Conservation (phyloP, 92 coral and sea anemone genomes). For the Epizoanthus stellaris region DNA sequence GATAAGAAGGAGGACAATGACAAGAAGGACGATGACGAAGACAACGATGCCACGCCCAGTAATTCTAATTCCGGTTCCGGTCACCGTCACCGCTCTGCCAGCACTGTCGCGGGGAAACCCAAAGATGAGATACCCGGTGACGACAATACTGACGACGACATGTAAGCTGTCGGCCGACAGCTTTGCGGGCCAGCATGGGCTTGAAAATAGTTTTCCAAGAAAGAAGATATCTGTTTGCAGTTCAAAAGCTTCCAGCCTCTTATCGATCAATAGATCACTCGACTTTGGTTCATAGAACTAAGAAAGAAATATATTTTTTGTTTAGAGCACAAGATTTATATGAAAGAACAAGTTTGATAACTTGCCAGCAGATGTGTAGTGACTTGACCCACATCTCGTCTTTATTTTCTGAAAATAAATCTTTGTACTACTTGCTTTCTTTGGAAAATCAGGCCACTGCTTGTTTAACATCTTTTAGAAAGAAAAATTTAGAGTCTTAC, state of each 20-base stretch:
- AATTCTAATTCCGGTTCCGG: not conserved
- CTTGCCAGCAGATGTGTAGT: not conserved
- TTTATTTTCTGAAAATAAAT: not conserved
- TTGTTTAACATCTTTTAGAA: not conserved
- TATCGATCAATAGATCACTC: not conserved
- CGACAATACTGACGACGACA: conserved; percentile 30
- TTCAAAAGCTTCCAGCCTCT: not conserved
- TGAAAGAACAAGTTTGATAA: not conserved
- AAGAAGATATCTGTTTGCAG: not conserved
- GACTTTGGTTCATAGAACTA: not conserved
- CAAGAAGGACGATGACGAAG: conserved; percentile 17
- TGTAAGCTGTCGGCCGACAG: conserved; percentile 1
- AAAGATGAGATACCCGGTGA: conserved; percentile 33
- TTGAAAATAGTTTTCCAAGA: conserved; percentile 3
- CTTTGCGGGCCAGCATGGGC: not conserved
- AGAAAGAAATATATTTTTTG: not conserved
- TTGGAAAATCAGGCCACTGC: not conserved
- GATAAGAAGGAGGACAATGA: conserved; percentile 32
- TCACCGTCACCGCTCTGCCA: not conserved
- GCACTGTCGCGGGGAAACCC: conserved; percentile 32
- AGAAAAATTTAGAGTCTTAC: too few relatives aligned
- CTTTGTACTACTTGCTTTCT: not conserved
- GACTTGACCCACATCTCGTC: not conserved
- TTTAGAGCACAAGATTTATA: not conserved
- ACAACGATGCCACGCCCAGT: not conserved